A percentile compares a stretch with the other conserved stretches of the same genome.
Evolutionary conservation across 2,113 vertebrate species (phyloP).

Genomic region (Spizaetus ornatus): DNA sequence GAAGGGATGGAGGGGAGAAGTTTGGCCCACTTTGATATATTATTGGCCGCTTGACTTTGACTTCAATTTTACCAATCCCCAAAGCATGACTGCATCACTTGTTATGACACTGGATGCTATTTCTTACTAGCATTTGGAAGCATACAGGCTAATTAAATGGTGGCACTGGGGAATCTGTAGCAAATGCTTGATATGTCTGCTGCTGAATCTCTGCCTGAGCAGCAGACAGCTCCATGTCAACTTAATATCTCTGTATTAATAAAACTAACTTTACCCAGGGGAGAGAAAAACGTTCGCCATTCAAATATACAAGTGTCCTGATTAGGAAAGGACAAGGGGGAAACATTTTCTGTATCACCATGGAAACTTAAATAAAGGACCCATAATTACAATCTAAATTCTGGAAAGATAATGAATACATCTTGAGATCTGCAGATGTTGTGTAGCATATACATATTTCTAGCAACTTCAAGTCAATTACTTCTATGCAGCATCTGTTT

Average conservation of each 20-base stretch:
- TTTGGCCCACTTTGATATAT: not conserved
- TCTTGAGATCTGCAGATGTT: conserved; percentile 63
- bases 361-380: conserved; percentile 63
- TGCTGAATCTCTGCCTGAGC: conserved; percentile 13
- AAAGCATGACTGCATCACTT: not conserved
- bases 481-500: conserved; percentile 43
- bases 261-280: conserved; percentile 41
- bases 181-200: not conserved
- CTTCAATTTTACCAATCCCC: not conserved
- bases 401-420: conserved; percentile 52
- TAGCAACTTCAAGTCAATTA: conserved; percentile 50
- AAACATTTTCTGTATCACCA: conserved; percentile 48
- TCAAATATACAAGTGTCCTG: conserved; percentile 27
- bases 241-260: conserved; percentile 32
- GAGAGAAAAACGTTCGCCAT: conserved; percentile 15
- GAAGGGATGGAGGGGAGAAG: not conserved
- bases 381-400: conserved; percentile 45
- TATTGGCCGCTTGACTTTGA: not conserved
- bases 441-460: conserved; percentile 40
- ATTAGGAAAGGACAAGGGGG: conserved; percentile 56
- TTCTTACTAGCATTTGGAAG: conserved; percentile 4
- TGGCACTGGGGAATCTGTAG: conserved; percentile 30
- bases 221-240: conserved; percentile 15
- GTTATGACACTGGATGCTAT: not conserved
- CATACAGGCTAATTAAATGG: not conserved